Percentiles rank a stretch among this genome's conserved stretches.
Evolutionary conservation across 1,140 invertebrate species (phyloP).

Genomic region (Coboldia fuscipes): DNA sequence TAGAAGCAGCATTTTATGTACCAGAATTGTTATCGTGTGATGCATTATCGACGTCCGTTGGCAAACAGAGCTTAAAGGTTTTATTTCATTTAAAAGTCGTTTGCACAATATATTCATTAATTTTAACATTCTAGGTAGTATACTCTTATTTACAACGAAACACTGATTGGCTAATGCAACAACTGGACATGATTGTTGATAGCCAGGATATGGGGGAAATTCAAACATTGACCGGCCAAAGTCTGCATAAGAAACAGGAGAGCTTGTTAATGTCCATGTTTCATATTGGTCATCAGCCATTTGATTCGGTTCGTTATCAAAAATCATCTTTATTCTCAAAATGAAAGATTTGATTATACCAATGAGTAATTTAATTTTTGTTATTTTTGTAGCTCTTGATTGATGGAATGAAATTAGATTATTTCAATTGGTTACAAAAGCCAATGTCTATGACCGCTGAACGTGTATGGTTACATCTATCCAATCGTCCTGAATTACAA

Average conservation of each 20-base stretch:
- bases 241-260: constrained; percentile 27
- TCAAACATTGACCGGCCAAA: constrained; percentile 13
- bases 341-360: not conserved
- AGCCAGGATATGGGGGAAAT: constrained; percentile 16
- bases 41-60: constrained; percentile 24
- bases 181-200: constrained; percentile 25
- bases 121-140: constrained; percentile 24
- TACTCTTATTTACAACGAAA: constrained; percentile 44
- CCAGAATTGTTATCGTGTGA: constrained; percentile 28
- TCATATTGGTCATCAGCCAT: constrained; percentile 41
- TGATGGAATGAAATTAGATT: constrained; percentile 28
- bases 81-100: not conserved
- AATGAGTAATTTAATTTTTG: constrained; percentile 3
- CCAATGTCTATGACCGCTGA: constrained; percentile 29
- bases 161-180: constrained; percentile 37
- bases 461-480: constrained; percentile 27
- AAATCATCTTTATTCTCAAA: constrained; percentile 4
- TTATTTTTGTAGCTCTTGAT: constrained; percentile 22
- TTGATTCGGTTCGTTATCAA: constrained; percentile 36
- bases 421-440: constrained; percentile 25
- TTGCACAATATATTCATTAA: not conserved
- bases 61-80: constrained; percentile 30
- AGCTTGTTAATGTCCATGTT: constrained; percentile 48
- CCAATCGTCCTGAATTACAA: constrained; percentile 26
- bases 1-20: constrained; percentile 24